phyloP scores from a whole-genome alignment of 2,797 vertebrate genomes.

The Syngnathus rostellatus region DNA sequence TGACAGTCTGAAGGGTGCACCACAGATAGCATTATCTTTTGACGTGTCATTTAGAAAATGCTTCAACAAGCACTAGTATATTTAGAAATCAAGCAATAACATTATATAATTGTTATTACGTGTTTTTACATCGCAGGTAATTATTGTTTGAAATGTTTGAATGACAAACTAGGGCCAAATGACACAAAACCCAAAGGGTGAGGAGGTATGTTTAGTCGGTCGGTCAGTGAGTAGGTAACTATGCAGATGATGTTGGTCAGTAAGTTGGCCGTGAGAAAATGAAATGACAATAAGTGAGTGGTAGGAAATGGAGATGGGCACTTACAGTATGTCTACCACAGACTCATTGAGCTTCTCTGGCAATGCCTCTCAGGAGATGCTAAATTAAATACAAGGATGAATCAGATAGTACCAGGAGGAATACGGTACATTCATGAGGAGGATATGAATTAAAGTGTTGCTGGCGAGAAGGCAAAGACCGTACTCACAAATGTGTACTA shows the following conservation, averaged over 20 bases:
- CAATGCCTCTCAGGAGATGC: conserved; percentile 41
- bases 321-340: conserved; percentile 30
- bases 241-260: neutral
- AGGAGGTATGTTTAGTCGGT: too few relatives aligned
- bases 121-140: too few relatives aligned
- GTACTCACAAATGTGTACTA: neutral
- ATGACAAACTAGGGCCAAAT: neutral
- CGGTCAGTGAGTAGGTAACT: neutral
- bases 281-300: conserved; percentile 20
- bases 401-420: conserved; percentile 51
- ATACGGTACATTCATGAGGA: conserved; percentile 28
- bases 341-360: conserved; percentile 44
- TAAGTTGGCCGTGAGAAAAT: neutral
- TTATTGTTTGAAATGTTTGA: neutral
- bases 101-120: neutral
- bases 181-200: neutral
- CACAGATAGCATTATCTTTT: neutral
- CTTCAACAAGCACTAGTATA: neutral
- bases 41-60: neutral
- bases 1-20: conserved; percentile 47
- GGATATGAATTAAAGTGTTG: conserved; percentile 45
- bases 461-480: conserved; percentile 5
- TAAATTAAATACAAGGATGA: conserved; percentile 57
- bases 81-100: neutral
- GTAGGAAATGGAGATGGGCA: conserved; percentile 35